Conservation (phyloP, 2,888 invertebrate genomes). For the Tenthredo livida region DNA sequence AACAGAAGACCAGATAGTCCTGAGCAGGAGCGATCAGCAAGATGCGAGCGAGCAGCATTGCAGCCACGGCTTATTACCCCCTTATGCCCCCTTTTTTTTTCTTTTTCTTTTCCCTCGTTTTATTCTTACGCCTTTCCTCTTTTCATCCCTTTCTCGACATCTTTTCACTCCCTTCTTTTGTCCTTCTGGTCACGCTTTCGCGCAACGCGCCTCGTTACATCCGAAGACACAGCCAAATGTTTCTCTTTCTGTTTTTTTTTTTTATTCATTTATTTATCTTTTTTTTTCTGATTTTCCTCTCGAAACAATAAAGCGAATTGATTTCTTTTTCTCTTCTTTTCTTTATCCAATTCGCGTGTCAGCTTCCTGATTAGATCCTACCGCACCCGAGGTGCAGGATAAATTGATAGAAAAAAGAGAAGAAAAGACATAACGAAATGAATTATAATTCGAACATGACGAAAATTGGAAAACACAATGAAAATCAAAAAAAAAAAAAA, state of each 20-base stretch:
- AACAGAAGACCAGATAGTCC: background rate
- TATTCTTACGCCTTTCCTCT: background rate
- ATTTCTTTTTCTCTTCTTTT: background rate
- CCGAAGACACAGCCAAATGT: conserved; percentile 22
- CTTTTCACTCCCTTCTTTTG: background rate
- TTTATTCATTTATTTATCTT: no score
- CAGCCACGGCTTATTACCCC: conserved; percentile 4
- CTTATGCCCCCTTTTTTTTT: background rate
- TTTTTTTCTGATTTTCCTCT: background rate
- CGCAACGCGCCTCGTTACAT: conserved; percentile 14
- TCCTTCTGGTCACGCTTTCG: conserved; percentile 16
- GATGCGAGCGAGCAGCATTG: background rate
- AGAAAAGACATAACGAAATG: background rate
- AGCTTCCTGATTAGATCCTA: background rate
- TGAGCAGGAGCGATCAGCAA: background rate
- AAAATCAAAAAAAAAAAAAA: background rate
- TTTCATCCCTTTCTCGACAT: background rate
- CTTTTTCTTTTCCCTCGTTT: background rate
- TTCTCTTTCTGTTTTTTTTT: background rate
- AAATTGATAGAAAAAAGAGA: background rate
- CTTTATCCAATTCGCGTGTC: conserved; percentile 4
- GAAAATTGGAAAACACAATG: background rate
- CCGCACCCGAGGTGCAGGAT: no score
- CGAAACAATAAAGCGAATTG: background rate
- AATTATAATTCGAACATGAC: background rate